Evolutionary conservation across 2,113 vertebrate genomes (phyloP).

Genomic region (Holacanthus passer): DNA sequence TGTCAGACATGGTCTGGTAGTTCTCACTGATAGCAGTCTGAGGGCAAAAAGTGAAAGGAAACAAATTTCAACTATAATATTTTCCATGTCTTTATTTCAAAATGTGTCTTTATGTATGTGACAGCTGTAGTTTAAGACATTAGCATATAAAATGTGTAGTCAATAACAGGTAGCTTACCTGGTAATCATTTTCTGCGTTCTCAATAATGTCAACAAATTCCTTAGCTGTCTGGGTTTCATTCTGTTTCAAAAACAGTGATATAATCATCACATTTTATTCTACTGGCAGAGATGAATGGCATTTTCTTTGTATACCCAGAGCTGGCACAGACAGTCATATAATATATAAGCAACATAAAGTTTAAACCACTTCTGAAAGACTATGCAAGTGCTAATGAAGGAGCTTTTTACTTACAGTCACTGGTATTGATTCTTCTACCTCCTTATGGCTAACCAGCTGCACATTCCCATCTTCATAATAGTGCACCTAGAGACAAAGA

Average conservation of each 20-base stretch:
- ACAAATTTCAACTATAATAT: not conserved
- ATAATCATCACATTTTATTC: not conserved
- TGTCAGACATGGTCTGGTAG: conserved; percentile 99
- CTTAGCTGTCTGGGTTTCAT: conserved; percentile 93
- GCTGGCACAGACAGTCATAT: not conserved
- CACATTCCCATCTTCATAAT: conserved; percentile 99
- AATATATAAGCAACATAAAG: not conserved
- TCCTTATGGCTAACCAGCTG: conserved; percentile 99
- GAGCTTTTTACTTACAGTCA: conserved; percentile 90
- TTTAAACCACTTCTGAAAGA: not conserved
- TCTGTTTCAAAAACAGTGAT: conserved; percentile 81
- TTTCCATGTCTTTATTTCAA: not conserved
- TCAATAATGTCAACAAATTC: conserved; percentile 97
- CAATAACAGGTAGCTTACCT: conserved; percentile 83
- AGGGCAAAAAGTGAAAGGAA: not conserved
- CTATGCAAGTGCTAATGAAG: rapidly evolving
- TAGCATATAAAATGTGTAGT: not conserved
- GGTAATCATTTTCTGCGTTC: conserved; percentile 98
- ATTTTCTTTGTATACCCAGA: not conserved
- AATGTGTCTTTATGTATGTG: not conserved
- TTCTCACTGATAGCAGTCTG: conserved; percentile 99
- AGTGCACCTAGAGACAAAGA: conserved; percentile 90
- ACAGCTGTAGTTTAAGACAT: conserved; percentile 2
- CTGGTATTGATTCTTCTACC: conserved; percentile 93
- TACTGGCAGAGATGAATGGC: not conserved